A percentile compares a stretch with the other conserved stretches of the same genome.
Evolutionary conservation across 2,113 vertebrate species (phyloP).

Genomic region (Isichthys henryi): DNA sequence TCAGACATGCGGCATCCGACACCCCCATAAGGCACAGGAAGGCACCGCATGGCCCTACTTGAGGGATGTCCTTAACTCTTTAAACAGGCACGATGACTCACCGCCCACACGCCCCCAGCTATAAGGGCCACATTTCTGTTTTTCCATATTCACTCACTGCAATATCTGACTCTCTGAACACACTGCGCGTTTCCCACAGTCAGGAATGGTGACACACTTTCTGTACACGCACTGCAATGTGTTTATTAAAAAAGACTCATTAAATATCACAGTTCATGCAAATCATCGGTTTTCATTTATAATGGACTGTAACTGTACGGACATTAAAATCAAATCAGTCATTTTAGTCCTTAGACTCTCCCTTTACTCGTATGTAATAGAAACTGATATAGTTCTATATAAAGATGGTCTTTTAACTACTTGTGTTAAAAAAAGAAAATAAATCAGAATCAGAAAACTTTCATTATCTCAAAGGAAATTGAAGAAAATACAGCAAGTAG

Average conservation of each 20-base stretch:
- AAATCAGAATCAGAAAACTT: background rate
- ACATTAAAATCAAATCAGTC: background rate
- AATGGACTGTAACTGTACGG: background rate
- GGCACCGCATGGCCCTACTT: background rate
- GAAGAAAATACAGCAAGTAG: background rate
- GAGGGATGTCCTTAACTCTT: background rate
- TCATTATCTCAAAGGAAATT: background rate
- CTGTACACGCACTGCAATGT: background rate
- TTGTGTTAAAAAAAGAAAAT: background rate
- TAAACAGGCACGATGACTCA: background rate
- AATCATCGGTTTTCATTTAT: background rate
- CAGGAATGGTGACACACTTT: background rate
- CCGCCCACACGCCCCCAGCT: background rate
- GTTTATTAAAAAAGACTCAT: background rate
- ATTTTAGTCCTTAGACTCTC: background rate
- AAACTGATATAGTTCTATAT: background rate
- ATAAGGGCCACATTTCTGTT: background rate
- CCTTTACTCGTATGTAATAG: background rate
- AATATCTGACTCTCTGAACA: background rate
- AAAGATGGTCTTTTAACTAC: background rate
- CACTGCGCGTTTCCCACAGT: background rate
- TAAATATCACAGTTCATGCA: background rate
- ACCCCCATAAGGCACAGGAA: conserved; percentile 7
- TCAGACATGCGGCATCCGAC: background rate
- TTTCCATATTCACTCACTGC: background rate